These are phyloP conservation scores for Sphaeridia pumilis DNA, from an alignment of 2,888 invertebrate species.

Conservation along the genomic window DNA sequence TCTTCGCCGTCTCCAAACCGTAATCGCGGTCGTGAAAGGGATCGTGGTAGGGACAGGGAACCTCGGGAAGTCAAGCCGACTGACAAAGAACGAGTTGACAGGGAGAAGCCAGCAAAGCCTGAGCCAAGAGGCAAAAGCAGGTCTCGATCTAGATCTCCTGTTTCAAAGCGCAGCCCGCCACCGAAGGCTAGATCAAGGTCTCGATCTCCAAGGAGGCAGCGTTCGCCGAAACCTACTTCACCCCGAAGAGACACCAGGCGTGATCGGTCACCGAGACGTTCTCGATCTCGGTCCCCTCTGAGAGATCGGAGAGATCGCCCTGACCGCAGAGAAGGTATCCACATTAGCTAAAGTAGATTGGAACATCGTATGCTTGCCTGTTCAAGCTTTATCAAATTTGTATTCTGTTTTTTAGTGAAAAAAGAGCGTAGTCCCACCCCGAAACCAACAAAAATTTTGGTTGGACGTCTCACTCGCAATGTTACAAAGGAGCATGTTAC, in stretches of 20 bases:
- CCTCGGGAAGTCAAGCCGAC: slow-evolving; percentile 21
- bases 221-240: slow-evolving; percentile 24
- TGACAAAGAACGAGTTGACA: slow-evolving; percentile 15
- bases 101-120: slow-evolving; percentile 18
- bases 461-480: slow-evolving; percentile 83
- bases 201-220: slow-evolving; percentile 16
- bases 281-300: slow-evolving; percentile 33
- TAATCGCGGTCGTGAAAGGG: slow-evolving; percentile 25
- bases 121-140: slow-evolving; percentile 21
- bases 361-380: too few species aligned
- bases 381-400: too few species aligned
- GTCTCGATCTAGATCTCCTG: slow-evolving; percentile 13
- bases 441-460: slow-evolving; percentile 82
- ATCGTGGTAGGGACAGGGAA: slow-evolving; percentile 14
- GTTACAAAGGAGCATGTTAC: slow-evolving; percentile 58
- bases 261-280: slow-evolving; percentile 47
- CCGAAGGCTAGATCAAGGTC: slow-evolving; percentile 7
- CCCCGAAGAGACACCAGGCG: slow-evolving; percentile 13
- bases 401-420: too few species aligned
- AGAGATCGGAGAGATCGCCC: slow-evolving; percentile 16
- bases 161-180: slow-evolving; percentile 6
- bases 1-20: too few species aligned
- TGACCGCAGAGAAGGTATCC: too few species aligned
- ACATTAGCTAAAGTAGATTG: too few species aligned
- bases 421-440: slow-evolving; percentile 81